phyloP scores from a whole-genome alignment of 2,113 vertebrate genomes.

The Pelobates fuscus region DNA sequence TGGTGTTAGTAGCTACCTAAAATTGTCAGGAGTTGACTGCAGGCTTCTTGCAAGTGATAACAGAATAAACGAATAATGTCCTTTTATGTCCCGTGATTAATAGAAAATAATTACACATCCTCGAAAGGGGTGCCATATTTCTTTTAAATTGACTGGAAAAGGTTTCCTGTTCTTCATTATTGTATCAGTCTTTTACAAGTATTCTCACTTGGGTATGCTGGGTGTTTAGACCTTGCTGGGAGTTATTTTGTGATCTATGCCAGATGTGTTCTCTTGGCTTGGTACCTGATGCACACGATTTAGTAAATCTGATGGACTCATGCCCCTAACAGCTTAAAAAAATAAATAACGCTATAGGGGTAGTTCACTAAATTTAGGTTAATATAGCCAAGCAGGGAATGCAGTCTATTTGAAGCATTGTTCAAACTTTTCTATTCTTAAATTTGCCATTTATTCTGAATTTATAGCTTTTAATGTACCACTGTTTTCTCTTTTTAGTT shows the following conservation, averaged over 20 bases:
- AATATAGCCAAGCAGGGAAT: too few relatives aligned
- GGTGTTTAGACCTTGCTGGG: conserved; percentile 61
- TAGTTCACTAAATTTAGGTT: too few relatives aligned
- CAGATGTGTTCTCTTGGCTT: conserved; percentile 61
- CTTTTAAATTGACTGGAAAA: conserved; percentile 81
- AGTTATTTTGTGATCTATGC: conserved; percentile 64
- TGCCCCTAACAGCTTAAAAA: background rate
- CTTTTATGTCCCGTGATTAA: conserved; percentile 83
- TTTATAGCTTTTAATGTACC: too few relatives aligned
- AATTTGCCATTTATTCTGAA: too few relatives aligned
- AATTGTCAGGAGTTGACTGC: conserved; percentile 79
- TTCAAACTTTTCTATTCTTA: too few relatives aligned
- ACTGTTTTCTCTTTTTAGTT: too few relatives aligned
- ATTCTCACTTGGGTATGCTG: conserved; percentile 67
- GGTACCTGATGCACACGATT: background rate
- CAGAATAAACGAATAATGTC: conserved; percentile 79
- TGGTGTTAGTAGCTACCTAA: conserved; percentile 81
- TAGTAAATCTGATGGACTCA: background rate
- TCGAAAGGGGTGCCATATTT: conserved; percentile 84
- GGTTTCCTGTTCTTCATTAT: conserved; percentile 83
- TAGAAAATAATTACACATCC: conserved; percentile 83
- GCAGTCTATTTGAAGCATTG: too few relatives aligned
- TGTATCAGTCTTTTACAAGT: conserved; percentile 77
- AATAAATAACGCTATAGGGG: too few relatives aligned
- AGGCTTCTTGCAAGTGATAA: conserved; percentile 80